phyloP scores from a whole-genome alignment of 1,140 invertebrate genomes.

The Drosophila sturtevanti region DNA sequence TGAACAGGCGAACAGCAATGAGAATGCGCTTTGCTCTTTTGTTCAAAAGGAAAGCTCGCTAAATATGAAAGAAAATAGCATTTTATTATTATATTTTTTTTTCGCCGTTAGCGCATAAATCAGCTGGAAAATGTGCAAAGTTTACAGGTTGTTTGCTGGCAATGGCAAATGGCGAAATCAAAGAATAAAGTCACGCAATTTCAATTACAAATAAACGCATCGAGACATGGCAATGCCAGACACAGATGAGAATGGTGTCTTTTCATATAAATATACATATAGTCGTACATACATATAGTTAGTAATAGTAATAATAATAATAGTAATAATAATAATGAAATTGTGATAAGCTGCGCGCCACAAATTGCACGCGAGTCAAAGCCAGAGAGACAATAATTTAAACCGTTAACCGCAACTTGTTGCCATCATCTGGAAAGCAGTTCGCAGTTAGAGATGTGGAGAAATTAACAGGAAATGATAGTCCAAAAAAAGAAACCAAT shows the following conservation, averaged over 20 bases:
- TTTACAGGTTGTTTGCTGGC: slow-evolving; percentile 44
- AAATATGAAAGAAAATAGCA: slow-evolving; percentile 14
- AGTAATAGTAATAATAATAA: slow-evolving; percentile 54
- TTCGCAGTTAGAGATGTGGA: slow-evolving; percentile 26
- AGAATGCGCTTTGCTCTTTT: slow-evolving; percentile 9
- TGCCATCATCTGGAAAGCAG: slow-evolving; percentile 47
- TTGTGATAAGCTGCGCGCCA: slow-evolving; percentile 76
- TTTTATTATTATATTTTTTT: too few species aligned
- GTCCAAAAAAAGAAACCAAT: not conserved
- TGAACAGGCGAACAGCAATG: slow-evolving; percentile 58
- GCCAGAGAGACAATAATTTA: slow-evolving; percentile 64
- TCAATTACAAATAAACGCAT: slow-evolving; percentile 73
- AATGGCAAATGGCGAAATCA: slow-evolving; percentile 62
- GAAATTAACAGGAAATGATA: slow-evolving; percentile 4
- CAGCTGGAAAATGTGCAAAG: slow-evolving; percentile 54
- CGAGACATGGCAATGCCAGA: slow-evolving; percentile 31
- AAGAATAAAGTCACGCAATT: slow-evolving; percentile 81
- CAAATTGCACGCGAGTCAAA: slow-evolving; percentile 75
- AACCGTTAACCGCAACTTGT: slow-evolving; percentile 64
- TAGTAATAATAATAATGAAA: slow-evolving; percentile 74
- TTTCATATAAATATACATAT: slow-evolving; percentile 21
- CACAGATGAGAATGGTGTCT: slow-evolving; percentile 7
- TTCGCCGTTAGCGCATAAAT: slow-evolving; percentile 49
- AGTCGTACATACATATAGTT: not conserved
- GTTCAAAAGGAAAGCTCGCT: slow-evolving; percentile 52